Evolutionary conservation across 2,797 vertebrate species (phyloP), one percentile per base, ranked within the genome.

Genomic region (Premnoplex brunnescens): DNA sequence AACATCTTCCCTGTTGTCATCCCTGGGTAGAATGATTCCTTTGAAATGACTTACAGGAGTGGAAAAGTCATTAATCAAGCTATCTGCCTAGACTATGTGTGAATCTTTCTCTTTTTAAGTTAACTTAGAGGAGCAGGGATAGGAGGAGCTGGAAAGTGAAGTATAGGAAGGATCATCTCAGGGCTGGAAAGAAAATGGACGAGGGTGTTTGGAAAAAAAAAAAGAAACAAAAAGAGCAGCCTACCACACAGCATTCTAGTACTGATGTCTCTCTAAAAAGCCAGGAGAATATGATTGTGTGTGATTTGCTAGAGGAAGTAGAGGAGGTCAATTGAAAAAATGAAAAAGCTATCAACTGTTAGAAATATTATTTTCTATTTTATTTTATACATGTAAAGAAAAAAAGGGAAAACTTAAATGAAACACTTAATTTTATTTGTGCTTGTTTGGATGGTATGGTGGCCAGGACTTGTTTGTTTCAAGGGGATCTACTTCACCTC

Each of bases 11-110:
- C 37, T 83, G 12, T 91, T 95, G 86, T 82, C 64, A 89, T 55
- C 54, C n/a, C 30, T 83, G 81, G 49, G 43, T 16, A 64, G 59
- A 85, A 75, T 74, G 49, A 68, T 74, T 85, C 56, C 34, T 83
- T 89, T 92, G 64, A 91, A 90, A 91, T 85, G 56, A 89, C 60
- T 87, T 92, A 37, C 0, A 76, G 36, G 43, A 91, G 48, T 91
- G 78, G 72, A 94, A 89, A 91, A 95, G 52, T 68, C 52, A 91
- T 92, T 91, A 91, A 77, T 85, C 78, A 96, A 77, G 23, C 14
- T n/a, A 34, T 69, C 82, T 83, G 80, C 37, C 69, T 43, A 74
- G 68, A 44, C 43, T 86, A 2, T 56, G 21, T 1, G 2, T 39
- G 26, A 88, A 21, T 62, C 66, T 77, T 51, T 87, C 34, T 79